A percentile compares a stretch with the other conserved stretches of the same genome.
Evolutionary conservation across 2,113 vertebrate genomes (phyloP).

Genomic region (Odobenus rosmarus): DNA sequence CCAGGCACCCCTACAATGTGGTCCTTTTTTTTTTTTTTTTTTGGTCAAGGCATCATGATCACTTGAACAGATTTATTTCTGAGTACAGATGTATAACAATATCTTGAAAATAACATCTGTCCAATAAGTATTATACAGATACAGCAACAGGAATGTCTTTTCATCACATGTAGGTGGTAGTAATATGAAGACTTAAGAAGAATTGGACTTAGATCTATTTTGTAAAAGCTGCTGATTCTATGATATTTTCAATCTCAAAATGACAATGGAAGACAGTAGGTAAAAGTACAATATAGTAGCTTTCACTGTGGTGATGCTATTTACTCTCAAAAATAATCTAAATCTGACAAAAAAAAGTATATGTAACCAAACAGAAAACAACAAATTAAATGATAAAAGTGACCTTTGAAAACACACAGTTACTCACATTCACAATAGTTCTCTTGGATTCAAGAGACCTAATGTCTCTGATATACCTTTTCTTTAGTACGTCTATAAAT

Average conservation of each 20-base stretch:
- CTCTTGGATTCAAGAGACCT: background rate
- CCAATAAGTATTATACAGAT: background rate
- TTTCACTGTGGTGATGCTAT: background rate
- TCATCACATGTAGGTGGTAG: background rate
- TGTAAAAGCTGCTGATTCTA: background rate
- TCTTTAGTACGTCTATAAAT: background rate
- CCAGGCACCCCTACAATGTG: too few relatives aligned
- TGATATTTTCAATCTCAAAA: slow-evolving; percentile 15
- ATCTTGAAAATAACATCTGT: background rate
- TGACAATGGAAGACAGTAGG: background rate
- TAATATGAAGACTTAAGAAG: background rate
- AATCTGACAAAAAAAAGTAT: background rate
- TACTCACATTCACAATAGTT: background rate
- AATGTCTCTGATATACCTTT: background rate
- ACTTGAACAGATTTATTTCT: background rate
- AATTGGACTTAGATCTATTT: background rate
- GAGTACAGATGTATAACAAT: background rate
- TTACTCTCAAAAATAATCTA: background rate
- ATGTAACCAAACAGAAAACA: background rate
- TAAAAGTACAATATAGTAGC: background rate
- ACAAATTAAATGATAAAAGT: background rate
- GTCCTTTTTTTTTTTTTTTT: background rate
- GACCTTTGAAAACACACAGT: background rate
- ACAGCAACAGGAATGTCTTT: background rate
- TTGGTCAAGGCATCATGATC: background rate